Base-by-base conservation (phyloP, 2,888 invertebrate species). In the Aspidiotus destructor region DNA sequence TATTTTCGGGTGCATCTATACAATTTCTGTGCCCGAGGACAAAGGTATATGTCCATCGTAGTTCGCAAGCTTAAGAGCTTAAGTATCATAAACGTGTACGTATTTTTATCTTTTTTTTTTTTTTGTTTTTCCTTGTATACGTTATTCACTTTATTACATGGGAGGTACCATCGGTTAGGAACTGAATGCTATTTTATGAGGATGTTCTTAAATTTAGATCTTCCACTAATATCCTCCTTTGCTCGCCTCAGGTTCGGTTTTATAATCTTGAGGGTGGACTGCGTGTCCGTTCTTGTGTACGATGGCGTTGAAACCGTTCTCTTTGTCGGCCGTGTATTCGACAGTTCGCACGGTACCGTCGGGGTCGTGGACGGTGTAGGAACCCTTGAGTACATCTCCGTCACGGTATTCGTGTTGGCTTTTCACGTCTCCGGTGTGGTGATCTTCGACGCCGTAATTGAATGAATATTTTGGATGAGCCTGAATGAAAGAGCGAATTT, bases 241-340 rank as follows among this genome's bases (percentile, higher is more conserved):
- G 54, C 52, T 41, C n/a, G 41, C 54, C 9, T 62, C 62, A 17
- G 62, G 16, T 52, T 44, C 62, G 11, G 57, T 62, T 15, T 62
- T 62, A 41, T 71, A 71, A 44, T 71, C 60, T 48, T 72, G 71
- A 1, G 73, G 73, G 62, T 73, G 73, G 57, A 72, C 71, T 41
- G 73, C 71, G 67, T 74, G 73, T n/a, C 74, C 73, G 44, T 72
- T 69, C 64, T 72, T 73, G 69, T 73, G 73, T 13, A 74, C 74
- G n/a, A 73, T 71, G 13, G 73, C 74, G 72, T 74, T 74, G 72
- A 74, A 74, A 68, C 74, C 74, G 67, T 74, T 74, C 70, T 74
- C 73, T 60, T 74, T 72, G 70, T 74, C 74, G 40, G 74, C 74
- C 11, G 72, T 73, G 72, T 74, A 74, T 64, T 73, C 73, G 65